Evolutionary conservation across 2,888 invertebrate genomes (phyloP), one percentile per base, ranked within the genome.

Genomic region (Lobophora halterata): DNA sequence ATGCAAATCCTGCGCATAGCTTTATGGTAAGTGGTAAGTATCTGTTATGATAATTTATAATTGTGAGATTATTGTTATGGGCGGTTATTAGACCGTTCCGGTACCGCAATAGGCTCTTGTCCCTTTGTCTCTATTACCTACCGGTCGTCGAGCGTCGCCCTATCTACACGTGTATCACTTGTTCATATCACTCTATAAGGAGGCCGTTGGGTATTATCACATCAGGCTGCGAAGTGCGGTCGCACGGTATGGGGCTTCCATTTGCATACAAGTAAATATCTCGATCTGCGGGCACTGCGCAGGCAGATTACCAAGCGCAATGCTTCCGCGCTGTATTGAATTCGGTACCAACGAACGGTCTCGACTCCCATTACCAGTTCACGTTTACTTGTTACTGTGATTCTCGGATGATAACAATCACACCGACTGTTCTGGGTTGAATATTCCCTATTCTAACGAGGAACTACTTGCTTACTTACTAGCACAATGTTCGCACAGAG

Each of bases 221-320:
- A 85, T 86, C 83, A 81, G 73, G 55, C 63, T 70, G 73, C 69
- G 59, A 55, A 54, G 60, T 52, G 60, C 68, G 65, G 79, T 79
- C 79, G 78, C 79, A 80, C 79, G 79, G 77, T 77, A 79, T 80
- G 75, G n/a, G 74, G 74, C 66, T 69, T 56, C 65, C 59, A 86
- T 87, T 85, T 78, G 82, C 87, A 87, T 86, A 86, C 82, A 86
- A 82, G 82, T 69, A 79, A 77, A 77, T 77, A 85, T 82, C 81
- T 72, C 76, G 82, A 83, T 83, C 74, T 76, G 59, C 65, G 65
- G 61, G 65, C 69, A 70, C 73, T 65, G 65, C 50, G 65, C 63
- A 52, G 62, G 72, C 73, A 76, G 81, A 81, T 83, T 80, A 70
- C 74, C 61, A 71, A n/a, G 65, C 64, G 69, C 69, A 61, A 62